Evolutionary conservation across 2,888 invertebrate genomes (phyloP).

Genomic region (Dasypolia templi): DNA sequence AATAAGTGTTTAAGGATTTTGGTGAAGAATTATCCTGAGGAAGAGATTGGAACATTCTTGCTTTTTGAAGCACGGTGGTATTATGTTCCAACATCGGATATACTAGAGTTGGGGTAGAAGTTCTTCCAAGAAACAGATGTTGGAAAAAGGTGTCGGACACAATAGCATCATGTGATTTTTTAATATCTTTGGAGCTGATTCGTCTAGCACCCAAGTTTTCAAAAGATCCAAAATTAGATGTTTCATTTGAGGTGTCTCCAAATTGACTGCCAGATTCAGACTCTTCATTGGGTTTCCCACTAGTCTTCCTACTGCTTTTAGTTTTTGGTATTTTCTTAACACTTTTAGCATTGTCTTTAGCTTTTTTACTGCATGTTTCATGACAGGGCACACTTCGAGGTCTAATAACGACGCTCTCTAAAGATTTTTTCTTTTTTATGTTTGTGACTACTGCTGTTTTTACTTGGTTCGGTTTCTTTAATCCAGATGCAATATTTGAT

Average conservation of each 20-base stretch:
- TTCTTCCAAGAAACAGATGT: conserved; percentile 92
- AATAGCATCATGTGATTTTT: conserved; percentile 90
- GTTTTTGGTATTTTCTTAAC: conserved; percentile 74
- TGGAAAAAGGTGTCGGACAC: conserved; percentile 93
- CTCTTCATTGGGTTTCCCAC: conserved; percentile 70
- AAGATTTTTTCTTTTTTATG: conserved; percentile 84
- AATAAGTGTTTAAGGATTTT: conserved; percentile 92
- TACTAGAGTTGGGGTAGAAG: conserved; percentile 69
- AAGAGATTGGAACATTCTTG: conserved; percentile 92
- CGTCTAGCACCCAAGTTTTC: conserved; percentile 73
- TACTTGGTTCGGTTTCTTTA: conserved; percentile 78
- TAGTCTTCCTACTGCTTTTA: conserved; percentile 71
- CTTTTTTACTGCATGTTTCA: conserved; percentile 81
- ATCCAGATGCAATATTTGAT: conserved; percentile 74
- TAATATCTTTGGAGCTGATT: conserved; percentile 86
- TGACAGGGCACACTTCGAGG: conserved; percentile 83
- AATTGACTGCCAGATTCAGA: conserved; percentile 81
- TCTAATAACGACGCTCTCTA: conserved; percentile 78
- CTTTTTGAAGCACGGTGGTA: conserved; percentile 92
- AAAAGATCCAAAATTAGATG: conserved; percentile 76
- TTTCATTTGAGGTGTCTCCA: conserved; percentile 84
- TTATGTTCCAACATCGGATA: conserved; percentile 81
- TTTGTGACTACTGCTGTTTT: conserved; percentile 84
- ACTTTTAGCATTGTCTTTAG: conserved; percentile 75
- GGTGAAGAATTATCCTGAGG: conserved; percentile 87